Percentiles rank a stretch among this genome's conserved stretches.
phyloP scores from a whole-genome alignment of 2,113 vertebrate species.

The Castor canadensis region DNA sequence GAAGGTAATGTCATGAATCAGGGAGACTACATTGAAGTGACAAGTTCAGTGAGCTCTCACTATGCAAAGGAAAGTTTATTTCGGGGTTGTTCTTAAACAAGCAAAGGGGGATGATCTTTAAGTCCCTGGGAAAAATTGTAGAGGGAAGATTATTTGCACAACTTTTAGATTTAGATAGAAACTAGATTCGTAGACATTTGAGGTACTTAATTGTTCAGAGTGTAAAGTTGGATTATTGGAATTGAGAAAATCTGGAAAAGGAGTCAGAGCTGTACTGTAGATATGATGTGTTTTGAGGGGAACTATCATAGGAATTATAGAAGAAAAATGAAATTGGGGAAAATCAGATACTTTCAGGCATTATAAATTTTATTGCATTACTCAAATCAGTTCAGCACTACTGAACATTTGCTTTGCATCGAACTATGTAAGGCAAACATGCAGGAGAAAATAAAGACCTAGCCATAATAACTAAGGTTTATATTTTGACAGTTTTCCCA shows the following conservation, averaged over 20 bases:
- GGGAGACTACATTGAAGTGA: constrained; percentile 30
- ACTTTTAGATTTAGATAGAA: constrained; percentile 15
- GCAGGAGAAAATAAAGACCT: constrained; percentile 42
- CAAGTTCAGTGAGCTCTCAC: constrained; percentile 18
- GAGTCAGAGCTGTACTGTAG: background rate
- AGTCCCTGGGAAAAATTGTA: constrained; percentile 18
- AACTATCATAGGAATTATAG: constrained; percentile 46
- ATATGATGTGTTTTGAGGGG: constrained; percentile 43
- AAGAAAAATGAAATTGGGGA: constrained; percentile 44
- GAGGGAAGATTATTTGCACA: background rate
- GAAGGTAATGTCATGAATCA: constrained; percentile 38
- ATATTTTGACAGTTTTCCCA: constrained; percentile 56
- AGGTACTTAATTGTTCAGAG: constrained; percentile 32
- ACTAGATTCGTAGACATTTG: background rate
- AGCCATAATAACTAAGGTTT: background rate
- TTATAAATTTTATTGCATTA: constrained; percentile 34
- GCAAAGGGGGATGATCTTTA: constrained; percentile 36
- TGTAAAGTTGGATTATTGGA: constrained; percentile 9
- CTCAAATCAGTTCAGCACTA: constrained; percentile 15
- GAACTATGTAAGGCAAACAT: background rate
- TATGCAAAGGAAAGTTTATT: constrained; percentile 45
- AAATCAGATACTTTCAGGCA: constrained; percentile 15
- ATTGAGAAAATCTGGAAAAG: constrained; percentile 28
- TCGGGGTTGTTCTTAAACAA: constrained; percentile 1
- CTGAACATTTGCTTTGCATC: background rate